A percentile compares a stretch with the other conserved stretches of the same genome.
phyloP scores from a whole-genome alignment of 2,888 invertebrate genomes.

The Trilocha varians region DNA sequence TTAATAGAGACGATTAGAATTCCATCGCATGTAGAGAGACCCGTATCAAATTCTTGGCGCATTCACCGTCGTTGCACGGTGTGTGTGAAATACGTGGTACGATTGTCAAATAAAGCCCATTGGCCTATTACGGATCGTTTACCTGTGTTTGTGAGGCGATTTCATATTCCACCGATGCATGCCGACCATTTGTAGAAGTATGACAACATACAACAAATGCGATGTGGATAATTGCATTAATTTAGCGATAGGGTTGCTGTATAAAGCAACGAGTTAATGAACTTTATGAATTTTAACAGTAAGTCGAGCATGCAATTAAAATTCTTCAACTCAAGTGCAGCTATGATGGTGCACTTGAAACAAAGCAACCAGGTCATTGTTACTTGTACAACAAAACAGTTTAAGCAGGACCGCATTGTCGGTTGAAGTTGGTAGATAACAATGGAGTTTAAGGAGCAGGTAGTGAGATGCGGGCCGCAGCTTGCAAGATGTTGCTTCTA shows the following conservation, averaged over 20 bases:
- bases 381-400: constrained; percentile 49
- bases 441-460: constrained; percentile 47
- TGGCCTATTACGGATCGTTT: constrained; percentile 35
- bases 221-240: constrained; percentile 25
- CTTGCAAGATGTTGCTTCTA: constrained; percentile 29
- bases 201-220: constrained; percentile 26
- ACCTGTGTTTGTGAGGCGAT: constrained; percentile 30
- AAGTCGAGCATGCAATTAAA: constrained; percentile 20
- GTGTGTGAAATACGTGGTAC: constrained; percentile 39
- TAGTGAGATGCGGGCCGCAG: constrained; percentile 53
- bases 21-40: constrained; percentile 24
- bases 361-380: constrained; percentile 40
- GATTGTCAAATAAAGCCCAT: constrained; percentile 39
- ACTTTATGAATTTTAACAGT: constrained; percentile 14
- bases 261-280: constrained; percentile 14
- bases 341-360: constrained; percentile 35
- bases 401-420: constrained; percentile 51
- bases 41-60: constrained; percentile 31
- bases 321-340: constrained; percentile 37
- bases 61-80: constrained; percentile 28
- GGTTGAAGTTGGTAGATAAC: constrained; percentile 21
- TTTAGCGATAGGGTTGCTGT: constrained; percentile 19
- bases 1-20: constrained; percentile 41
- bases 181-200: constrained; percentile 24
- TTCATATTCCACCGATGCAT: constrained; percentile 33